Base-by-base conservation (phyloP, 2,888 invertebrate species). In the Drosophila gaucha region DNA sequence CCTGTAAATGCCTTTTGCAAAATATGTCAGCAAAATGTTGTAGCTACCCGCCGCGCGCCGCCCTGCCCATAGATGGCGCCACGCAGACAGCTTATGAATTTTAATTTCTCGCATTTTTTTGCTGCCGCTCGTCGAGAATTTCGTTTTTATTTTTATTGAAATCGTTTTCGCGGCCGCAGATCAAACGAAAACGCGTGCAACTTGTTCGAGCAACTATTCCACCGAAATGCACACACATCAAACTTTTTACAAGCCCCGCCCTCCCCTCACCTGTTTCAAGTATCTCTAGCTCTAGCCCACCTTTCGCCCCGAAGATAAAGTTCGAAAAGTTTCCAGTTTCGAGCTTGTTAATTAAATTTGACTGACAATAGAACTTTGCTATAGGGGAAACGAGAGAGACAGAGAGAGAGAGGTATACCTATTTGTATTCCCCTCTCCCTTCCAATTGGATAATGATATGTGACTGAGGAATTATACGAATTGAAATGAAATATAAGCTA, bases 1-100 rank as follows among this genome's bases (percentile, higher is more conserved):
- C 0, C 50, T 9, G 26, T 38, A 43, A 44, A 47, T 63, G 44
- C 52, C 36, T 51, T n/a, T 38, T 33, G 30, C 20, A 57, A 73
- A 73, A 73, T 69, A 73, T 74, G 74, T 73, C 70, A 69, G 64
- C 73, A 36, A 74, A 70, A 60, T 73, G 64, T 51, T 73, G 74
- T 60, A 73, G 49, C 59, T 73, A 35, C 38, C 6, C 14, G n/a
- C 35, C 35, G 4, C 2, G 3, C 3, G 10, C 26, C 49, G 35
- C 18, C 26, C 8, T 5, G n/a, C 18, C 12, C 24, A 47, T 47
- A 47, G 46, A 47, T 47, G 46, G 33, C 54, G 33, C 33, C n/a
- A 14, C 28, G 28, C 71, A 46, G 33, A 30, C 35, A 39, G 44
- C 43, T 78, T 75, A 85, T 80, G 80, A 82, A 82, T 85, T 80